Evolutionary conservation across 1,140 invertebrate species (phyloP).

Genomic region (Hypsibius dujardini): DNA sequence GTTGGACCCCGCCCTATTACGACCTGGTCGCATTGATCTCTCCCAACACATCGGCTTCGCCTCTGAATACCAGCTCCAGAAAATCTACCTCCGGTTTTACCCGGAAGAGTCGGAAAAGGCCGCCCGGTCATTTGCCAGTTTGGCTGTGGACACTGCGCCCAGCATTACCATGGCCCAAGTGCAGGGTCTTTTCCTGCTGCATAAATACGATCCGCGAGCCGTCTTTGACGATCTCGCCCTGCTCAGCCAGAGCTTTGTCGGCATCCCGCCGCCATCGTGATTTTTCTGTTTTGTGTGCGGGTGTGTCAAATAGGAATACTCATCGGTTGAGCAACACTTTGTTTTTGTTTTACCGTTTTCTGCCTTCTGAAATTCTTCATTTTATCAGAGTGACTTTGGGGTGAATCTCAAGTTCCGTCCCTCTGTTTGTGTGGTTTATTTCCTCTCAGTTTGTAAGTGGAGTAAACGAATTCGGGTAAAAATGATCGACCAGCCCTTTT

Average conservation of each 20-base stretch:
- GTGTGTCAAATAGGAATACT: no score
- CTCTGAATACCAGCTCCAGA: conserved; percentile 51
- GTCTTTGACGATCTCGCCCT: background rate
- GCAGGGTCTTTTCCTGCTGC: background rate
- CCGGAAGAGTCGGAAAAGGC: conserved; percentile 40
- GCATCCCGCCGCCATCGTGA: no score
- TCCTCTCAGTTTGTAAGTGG: no score
- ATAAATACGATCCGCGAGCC: background rate
- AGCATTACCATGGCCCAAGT: background rate
- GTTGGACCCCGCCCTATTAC: conserved; percentile 82
- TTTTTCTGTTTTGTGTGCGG: no score
- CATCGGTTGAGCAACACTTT: no score
- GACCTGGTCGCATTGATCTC: conserved; percentile 84
- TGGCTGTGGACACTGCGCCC: background rate
- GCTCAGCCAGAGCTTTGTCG: background rate
- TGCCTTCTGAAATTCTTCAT: no score
- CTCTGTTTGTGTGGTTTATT: no score
- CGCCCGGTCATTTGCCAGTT: conserved; percentile 45
- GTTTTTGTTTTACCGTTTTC: no score
- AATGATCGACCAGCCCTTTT: no score
- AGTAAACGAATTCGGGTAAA: no score
- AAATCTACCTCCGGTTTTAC: conserved; percentile 83
- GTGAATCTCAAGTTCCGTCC: no score
- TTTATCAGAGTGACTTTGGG: no score
- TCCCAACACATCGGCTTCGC: conserved; percentile 83